Conservation (phyloP, 2,797 vertebrate species). For the Spizella passerina region DNA sequence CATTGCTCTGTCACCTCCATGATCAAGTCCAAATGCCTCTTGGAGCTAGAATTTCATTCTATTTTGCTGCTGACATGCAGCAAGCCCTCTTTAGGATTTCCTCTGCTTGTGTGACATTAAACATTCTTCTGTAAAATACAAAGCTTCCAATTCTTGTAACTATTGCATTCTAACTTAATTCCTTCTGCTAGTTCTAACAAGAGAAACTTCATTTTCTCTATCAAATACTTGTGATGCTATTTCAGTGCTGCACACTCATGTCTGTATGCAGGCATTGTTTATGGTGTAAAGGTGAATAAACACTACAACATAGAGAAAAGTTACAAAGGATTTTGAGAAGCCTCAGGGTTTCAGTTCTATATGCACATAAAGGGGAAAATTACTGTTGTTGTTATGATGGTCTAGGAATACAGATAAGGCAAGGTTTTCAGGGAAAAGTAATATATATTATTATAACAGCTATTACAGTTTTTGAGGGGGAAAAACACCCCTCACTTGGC, state of each 20-base stretch:
- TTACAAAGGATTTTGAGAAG: background rate
- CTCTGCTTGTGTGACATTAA: background rate
- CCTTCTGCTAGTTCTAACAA: background rate
- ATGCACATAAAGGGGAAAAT: background rate
- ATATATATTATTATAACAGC: background rate
- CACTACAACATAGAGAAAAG: background rate
- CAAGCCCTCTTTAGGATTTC: background rate
- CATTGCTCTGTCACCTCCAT: background rate
- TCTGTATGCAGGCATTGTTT: background rate
- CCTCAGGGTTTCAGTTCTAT: background rate
- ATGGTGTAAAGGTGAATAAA: background rate
- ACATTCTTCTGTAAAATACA: background rate
- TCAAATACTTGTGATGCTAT: background rate
- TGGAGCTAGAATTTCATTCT: background rate
- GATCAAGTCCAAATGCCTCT: background rate
- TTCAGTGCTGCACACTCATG: background rate
- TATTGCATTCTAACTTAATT: background rate
- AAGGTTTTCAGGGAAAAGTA: background rate
- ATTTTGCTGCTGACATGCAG: background rate
- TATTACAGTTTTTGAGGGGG: background rate
- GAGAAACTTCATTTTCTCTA: background rate
- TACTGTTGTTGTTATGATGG: background rate
- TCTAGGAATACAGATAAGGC: background rate
- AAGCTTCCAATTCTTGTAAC: background rate
- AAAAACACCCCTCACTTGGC: rapidly evolving